A percentile compares a stretch with the other conserved stretches of the same genome.
phyloP scores from a whole-genome alignment of 2,888 invertebrate species.

The Criorhina ranunculi region DNA sequence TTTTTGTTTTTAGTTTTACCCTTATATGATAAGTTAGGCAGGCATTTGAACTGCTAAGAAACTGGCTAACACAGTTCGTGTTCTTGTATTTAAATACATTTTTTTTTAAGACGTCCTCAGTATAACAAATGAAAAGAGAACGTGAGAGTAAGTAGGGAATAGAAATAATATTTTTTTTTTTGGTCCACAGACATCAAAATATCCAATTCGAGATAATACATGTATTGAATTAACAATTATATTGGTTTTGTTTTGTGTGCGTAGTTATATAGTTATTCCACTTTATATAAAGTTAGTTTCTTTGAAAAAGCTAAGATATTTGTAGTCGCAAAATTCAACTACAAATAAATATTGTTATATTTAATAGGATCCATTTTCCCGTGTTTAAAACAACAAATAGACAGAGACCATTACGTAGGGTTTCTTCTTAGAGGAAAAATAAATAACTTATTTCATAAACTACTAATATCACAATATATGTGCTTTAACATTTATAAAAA shows the following conservation, averaged over 20 bases:
- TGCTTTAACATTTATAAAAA: conserved; percentile 73
- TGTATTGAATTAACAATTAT: conserved; percentile 53
- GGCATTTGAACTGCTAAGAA: conserved; percentile 21
- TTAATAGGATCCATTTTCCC: conserved; percentile 8
- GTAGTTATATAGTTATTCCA: conserved; percentile 60
- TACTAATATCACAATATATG: conserved; percentile 60
- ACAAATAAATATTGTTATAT: conserved; percentile 14
- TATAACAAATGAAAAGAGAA: background rate
- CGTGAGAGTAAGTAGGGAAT: conserved; percentile 19
- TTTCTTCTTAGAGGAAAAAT: conserved; percentile 19
- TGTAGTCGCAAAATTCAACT: conserved; percentile 25
- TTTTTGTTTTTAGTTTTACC: conserved; percentile 21
- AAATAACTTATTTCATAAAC: conserved; percentile 42
- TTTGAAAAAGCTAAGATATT: conserved; percentile 24
- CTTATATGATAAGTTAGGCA: conserved; percentile 24
- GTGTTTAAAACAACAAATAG: conserved; percentile 5
- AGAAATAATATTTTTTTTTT: conserved; percentile 25
- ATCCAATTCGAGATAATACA: conserved; percentile 8
- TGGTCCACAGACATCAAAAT: conserved; percentile 34
- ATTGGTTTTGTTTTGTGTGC: conserved; percentile 51
- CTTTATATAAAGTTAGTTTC: conserved; percentile 25
- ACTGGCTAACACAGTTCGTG: background rate
- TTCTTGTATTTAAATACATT: conserved; percentile 9
- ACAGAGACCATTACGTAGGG: conserved; percentile 25
- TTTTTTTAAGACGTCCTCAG: conserved; percentile 24